These are phyloP conservation scores for Drosophila meridionalis DNA, from an alignment of 2,888 invertebrate species.

Conservation along the genomic window DNA sequence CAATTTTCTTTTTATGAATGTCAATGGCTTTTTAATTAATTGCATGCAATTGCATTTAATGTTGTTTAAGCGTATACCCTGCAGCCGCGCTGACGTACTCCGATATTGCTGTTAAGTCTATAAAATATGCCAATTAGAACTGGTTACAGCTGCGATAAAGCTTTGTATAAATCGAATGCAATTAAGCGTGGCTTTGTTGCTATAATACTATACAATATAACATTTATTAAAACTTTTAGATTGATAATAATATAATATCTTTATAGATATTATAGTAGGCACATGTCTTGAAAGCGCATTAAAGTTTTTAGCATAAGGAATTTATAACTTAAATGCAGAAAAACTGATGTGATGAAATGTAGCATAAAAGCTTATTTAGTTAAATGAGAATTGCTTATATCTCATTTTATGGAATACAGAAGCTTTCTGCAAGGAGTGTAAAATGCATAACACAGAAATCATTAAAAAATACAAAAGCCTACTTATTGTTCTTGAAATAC, in stretches of 20 bases:
- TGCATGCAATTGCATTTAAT: slow-evolving; percentile 59
- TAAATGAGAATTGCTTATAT: too few relatives aligned
- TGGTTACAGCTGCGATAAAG: neutral
- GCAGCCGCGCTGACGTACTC: neutral
- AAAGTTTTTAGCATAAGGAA: neutral
- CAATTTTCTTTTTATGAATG: slow-evolving; percentile 79
- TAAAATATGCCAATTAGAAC: slow-evolving; percentile 3
- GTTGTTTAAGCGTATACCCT: slow-evolving; percentile 8
- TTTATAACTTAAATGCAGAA: neutral
- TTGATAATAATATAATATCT: too few relatives aligned
- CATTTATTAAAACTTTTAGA: neutral
- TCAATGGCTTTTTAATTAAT: slow-evolving; percentile 79
- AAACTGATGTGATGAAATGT: neutral
- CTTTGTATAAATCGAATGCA: neutral
- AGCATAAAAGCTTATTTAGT: too few relatives aligned
- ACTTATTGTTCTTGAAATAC: too few relatives aligned
- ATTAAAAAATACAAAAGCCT: too few relatives aligned
- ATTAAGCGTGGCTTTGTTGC: neutral
- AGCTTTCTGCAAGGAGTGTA: too few relatives aligned
- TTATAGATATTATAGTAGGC: too few relatives aligned
- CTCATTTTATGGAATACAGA: too few relatives aligned
- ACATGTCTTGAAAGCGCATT: neutral
- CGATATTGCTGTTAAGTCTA: neutral
- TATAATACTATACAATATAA: neutral
- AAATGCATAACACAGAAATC: too few relatives aligned